Evolutionary conservation across 2,797 vertebrate species (phyloP).

Genomic region (Chiroxiphia lanceolata): DNA sequence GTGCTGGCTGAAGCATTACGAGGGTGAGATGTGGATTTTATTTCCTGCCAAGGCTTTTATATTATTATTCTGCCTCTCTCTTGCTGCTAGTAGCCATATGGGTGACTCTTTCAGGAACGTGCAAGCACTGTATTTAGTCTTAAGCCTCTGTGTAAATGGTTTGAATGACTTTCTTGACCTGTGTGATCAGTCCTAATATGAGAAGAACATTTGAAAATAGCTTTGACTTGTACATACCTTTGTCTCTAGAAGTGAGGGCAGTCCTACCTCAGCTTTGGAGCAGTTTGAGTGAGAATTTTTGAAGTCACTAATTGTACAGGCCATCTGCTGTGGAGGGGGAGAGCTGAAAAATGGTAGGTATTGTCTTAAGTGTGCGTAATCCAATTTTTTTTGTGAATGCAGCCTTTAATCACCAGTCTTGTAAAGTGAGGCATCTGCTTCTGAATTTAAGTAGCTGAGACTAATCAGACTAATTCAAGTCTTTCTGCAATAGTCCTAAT

Average conservation of each 20-base stretch:
- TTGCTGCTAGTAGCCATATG: background rate
- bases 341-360: slow-evolving; percentile 43
- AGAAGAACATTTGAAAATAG: background rate
- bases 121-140: background rate
- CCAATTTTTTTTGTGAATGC: slow-evolving; percentile 27
- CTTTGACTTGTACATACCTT: background rate
- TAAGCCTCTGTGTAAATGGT: background rate
- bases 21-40: background rate
- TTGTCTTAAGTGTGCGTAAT: slow-evolving; percentile 67
- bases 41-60: background rate
- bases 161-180: background rate
- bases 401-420: slow-evolving; percentile 59
- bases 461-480: slow-evolving; percentile 63
- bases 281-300: background rate
- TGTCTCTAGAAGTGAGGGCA: background rate
- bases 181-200: background rate
- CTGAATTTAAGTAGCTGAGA: slow-evolving; percentile 64
- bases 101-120: background rate
- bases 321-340: slow-evolving; percentile 37
- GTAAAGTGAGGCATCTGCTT: slow-evolving; percentile 66
- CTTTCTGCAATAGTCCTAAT: slow-evolving; percentile 37
- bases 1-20: background rate
- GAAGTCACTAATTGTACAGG: slow-evolving; percentile 3
- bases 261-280: background rate
- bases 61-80: background rate